Conservation (phyloP, 2,113 vertebrate species). For the Clupea harengus region DNA sequence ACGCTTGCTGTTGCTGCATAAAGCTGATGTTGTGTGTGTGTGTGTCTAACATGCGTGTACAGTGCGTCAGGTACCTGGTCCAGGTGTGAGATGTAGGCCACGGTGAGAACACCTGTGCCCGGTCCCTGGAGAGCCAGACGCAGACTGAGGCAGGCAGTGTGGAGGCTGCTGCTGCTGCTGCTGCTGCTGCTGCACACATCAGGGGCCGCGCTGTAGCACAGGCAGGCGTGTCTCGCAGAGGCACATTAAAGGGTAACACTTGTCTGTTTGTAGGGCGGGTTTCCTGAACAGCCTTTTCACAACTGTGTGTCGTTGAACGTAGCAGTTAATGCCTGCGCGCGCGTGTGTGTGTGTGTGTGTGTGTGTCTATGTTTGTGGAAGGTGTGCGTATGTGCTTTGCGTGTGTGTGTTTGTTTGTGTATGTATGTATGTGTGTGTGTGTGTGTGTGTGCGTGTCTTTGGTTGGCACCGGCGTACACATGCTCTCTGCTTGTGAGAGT, state of each 20-base stretch:
- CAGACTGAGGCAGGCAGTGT: no score
- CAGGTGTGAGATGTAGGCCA: no score
- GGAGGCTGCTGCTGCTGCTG: no score
- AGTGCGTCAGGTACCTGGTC: no score
- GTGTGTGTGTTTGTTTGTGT: constrained; percentile 41
- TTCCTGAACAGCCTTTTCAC: background rate
- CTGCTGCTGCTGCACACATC: no score
- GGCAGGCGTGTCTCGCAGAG: background rate
- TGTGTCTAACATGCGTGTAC: no score
- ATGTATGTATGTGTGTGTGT: background rate
- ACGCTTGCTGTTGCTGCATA: no score
- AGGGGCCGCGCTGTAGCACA: no score
- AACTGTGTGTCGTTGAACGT: background rate
- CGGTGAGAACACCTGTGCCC: no score
- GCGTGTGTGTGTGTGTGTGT: background rate
- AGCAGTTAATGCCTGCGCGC: background rate
- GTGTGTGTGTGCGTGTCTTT: constrained; percentile 20
- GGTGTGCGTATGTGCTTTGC: background rate
- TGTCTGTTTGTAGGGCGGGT: background rate
- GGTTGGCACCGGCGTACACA: background rate
- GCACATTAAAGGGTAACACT: background rate
- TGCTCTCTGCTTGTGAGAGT: background rate
- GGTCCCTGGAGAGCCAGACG: no score
- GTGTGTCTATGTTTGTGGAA: background rate
- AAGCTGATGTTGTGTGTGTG: no score